Base-by-base conservation (phyloP, 2,113 vertebrate genomes). In the Sorex fumeus region DNA sequence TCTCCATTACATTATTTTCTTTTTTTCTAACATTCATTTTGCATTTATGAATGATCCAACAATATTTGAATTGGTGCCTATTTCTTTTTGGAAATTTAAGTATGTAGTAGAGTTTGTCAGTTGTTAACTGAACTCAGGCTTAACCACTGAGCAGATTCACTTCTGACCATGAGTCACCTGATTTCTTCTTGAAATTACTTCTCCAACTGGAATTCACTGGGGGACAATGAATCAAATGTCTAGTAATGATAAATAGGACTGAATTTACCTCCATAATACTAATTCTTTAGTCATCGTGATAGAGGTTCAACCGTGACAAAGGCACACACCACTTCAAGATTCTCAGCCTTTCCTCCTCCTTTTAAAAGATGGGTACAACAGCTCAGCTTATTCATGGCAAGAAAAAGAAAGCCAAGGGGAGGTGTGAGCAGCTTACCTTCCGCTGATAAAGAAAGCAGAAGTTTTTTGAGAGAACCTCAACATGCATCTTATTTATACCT, bases 1-100 rank as follows among this genome's bases (percentile, higher is more conserved):
- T 76, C 18, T 32, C 11, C 50, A 75, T 77, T 91, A 67, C n/a
- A 71, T 57, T 92, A 18, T 80, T 80, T 3, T 64, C 82, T 8
- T 57, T 43, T 84, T 66, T 66, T 66, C 64, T 66, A 66, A 66
- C 64, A 66, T 66, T 66, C 64, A 27, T 10, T 66, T 84, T 47
- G 8, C 30, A 19, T 85, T 78, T 91, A 11, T 79, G 53, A 40
- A 11, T 25, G 21, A 0, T 1, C 34, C 9, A 78, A 69, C 15
- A 19, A 21, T 75, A 3, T 92, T 87, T 74, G 16, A 66, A 60
- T 47, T 81, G 27, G 13, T 91, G 16, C 28, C 30, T n/a, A 0
- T 30, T 88, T 80, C 13, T 82, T 84, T 84, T 75, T 76, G 40
- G 84, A 80, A 84, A 45, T 13, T 34, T 60, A 83, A 66, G 72